Base-by-base conservation (phyloP, 2,888 invertebrate species). In the Seira musarum region DNA sequence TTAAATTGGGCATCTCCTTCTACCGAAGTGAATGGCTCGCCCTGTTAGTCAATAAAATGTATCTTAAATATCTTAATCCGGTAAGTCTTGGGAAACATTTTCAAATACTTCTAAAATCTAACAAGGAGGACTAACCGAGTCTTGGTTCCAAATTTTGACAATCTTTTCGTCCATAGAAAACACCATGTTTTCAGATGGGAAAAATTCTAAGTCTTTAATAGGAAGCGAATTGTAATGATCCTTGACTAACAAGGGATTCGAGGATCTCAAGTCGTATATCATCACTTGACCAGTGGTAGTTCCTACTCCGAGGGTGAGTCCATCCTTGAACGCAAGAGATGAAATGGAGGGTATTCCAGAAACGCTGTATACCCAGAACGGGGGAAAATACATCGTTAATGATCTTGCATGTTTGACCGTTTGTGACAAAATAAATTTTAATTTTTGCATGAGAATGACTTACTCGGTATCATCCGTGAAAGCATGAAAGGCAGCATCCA, bases 181-280 rank as follows among this genome's bases (percentile, higher is more conserved):
- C 40, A 98, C 93, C 82, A 95, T 91, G 88, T 96, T 93, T 89
- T 94, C 93, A 87, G 85, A 81, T 19, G 85, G 72, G 88, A 97
- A 96, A 88, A 97, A 99, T 61, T 94, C 94, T 73, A 99, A 90
- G 87, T 93, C 92, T 88, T 94, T 96, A 70, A 99, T 97, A 0
- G 99, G 97, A 67, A 95, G 90, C 80, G 94, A 95, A 88, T 98
- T 97, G 91, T 96, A 94, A 88, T 99, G 99, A 89, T 99, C 98
- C 89, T 99, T 99, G 0, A 96, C 91, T 61, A 94, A 89, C 63
- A 95, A 91, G 0, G 99, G 99, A 88, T 94, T 95, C 86, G 93
- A 93, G 5, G 97, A 94, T 83, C 99, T 93, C 83, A 99, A 93
- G 89, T 99, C 99, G 89, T 98, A 99, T 0, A 99, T 89, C 10